phyloP scores from a whole-genome alignment of 2,113 vertebrate species.

The Percina caprodes region DNA sequence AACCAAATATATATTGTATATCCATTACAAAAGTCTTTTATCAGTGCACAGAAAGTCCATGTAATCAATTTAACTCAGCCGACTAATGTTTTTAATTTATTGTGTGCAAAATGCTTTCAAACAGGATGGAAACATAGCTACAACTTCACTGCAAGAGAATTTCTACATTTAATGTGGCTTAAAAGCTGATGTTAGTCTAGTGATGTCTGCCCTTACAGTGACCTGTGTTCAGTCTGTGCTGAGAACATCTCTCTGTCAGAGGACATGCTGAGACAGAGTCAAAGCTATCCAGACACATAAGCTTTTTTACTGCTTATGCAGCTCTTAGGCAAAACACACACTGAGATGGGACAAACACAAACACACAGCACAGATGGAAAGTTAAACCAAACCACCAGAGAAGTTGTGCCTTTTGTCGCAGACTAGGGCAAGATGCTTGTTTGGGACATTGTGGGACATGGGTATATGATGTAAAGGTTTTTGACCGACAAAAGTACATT shows the following conservation, averaged over 20 bases:
- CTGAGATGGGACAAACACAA: neutral
- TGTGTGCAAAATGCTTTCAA: neutral
- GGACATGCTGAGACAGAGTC: constrained; percentile 51
- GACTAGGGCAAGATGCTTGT: neutral
- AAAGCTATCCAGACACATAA: constrained; percentile 40
- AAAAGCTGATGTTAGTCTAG: neutral
- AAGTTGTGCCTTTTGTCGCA: constrained; percentile 4
- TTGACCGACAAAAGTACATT: constrained; percentile 3
- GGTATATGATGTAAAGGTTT: constrained; percentile 16
- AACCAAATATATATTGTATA: neutral
- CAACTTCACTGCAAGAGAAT: neutral
- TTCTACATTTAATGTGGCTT: neutral
- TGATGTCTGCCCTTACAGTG: constrained; percentile 38
- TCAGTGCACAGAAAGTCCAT: neutral
- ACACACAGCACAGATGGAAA: neutral
- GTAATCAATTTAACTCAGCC: neutral
- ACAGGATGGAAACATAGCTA: neutral
- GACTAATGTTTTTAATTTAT: neutral
- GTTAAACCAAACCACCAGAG: constrained; percentile 24
- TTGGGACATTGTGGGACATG: neutral
- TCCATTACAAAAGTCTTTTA: neutral
- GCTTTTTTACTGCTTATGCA: constrained; percentile 14
- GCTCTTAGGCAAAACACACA: constrained; percentile 11
- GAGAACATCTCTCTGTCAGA: constrained; percentile 21
- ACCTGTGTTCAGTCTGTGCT: constrained; percentile 32